These are phyloP conservation scores for Pelobates cultripes DNA, from an alignment of 2,797 vertebrate genomes.

Conservation along the genomic window DNA sequence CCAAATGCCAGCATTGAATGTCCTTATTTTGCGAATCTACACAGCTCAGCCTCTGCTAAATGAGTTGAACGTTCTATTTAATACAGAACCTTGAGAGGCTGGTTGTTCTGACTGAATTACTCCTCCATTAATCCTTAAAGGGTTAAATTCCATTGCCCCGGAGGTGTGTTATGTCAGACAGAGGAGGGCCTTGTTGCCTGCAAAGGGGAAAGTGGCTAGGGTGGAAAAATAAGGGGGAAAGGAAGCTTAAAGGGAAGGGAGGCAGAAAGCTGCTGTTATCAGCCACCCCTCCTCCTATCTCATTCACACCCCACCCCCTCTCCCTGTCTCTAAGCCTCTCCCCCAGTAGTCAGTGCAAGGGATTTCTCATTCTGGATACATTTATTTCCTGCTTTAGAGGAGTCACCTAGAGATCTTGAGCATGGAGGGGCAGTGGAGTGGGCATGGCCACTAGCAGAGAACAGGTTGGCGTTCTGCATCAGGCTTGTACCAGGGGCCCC, in stretches of 20 bases:
- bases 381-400: conserved; percentile 45
- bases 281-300: conserved; percentile 29
- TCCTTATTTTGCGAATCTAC: too few species aligned
- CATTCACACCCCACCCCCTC: conserved; percentile 48
- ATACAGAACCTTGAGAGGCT: too few species aligned
- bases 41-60: too few species aligned
- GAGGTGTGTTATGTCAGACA: conserved; percentile 6
- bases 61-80: too few species aligned
- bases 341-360: conserved; percentile 51
- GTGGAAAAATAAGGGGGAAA: conserved; percentile 12
- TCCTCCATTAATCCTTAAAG: too few species aligned
- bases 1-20: too few species aligned
- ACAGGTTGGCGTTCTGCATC: not conserved
- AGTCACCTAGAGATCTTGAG: conserved; percentile 11
- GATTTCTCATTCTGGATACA: conserved; percentile 44
- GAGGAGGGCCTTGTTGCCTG: conserved; percentile 7
- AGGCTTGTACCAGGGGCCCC: not conserved
- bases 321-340: conserved; percentile 50
- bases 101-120: too few species aligned
- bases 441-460: conserved; percentile 33
- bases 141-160: not conserved
- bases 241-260: conserved; percentile 10
- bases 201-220: not conserved
- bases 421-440: conserved; percentile 20
- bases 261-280: conserved; percentile 49